Percentiles rank a stretch among this genome's conserved stretches.
phyloP scores from a whole-genome alignment of 2,888 invertebrate species.

The Apamea anceps region DNA sequence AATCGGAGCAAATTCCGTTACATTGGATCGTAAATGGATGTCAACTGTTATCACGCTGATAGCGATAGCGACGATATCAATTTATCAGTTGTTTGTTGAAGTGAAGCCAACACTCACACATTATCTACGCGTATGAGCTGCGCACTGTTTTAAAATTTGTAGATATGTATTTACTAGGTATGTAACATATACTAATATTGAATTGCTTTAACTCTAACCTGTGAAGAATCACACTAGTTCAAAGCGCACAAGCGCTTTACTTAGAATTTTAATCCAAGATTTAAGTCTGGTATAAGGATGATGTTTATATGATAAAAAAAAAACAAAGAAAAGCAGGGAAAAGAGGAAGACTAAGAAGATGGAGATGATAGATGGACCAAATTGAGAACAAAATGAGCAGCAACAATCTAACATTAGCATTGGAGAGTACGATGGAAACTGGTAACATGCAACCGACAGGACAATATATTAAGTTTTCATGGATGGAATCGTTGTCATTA shows the following conservation, averaged over 20 bases:
- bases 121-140: slow-evolving; percentile 51
- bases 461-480: background rate
- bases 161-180: slow-evolving; percentile 24
- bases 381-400: background rate
- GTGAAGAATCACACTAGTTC: background rate
- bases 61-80: slow-evolving; percentile 68
- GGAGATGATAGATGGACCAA: background rate
- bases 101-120: slow-evolving; percentile 62
- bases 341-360: background rate
- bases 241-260: background rate
- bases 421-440: background rate
- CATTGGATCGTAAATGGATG: slow-evolving; percentile 67
- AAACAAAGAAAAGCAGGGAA: background rate
- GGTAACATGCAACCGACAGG: background rate
- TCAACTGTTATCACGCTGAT: slow-evolving; percentile 68
- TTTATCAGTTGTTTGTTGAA: slow-evolving; percentile 75
- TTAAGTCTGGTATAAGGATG: background rate
- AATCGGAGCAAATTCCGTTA: slow-evolving; percentile 62
- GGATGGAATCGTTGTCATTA: background rate
- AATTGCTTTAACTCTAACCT: background rate
- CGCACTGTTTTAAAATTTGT: slow-evolving; percentile 41
- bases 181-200: background rate
- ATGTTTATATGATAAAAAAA: background rate
- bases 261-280: background rate
- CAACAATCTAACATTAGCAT: background rate